phyloP scores from a whole-genome alignment of 2,888 invertebrate species.

The Papilio protenor region DNA sequence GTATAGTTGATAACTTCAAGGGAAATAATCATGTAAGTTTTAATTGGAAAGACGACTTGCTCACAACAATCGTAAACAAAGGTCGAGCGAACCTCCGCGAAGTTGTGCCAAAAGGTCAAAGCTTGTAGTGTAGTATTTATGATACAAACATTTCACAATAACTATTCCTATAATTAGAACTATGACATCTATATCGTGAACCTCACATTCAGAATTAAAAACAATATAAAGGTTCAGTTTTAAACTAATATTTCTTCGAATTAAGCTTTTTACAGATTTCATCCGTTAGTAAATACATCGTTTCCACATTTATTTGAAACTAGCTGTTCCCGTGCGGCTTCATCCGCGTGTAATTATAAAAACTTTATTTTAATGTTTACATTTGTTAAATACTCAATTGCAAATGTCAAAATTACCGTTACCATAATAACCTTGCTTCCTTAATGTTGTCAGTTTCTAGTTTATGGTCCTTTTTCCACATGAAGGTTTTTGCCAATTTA shows the following conservation, averaged over 20 bases:
- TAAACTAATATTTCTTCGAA: too few relatives aligned
- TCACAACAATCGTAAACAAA: conserved; percentile 31
- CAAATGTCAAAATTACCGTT: too few relatives aligned
- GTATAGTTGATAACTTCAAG: conserved; percentile 1
- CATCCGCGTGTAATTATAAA: too few relatives aligned
- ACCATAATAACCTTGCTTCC: too few relatives aligned
- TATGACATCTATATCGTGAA: neutral
- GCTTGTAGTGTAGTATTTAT: conserved; percentile 2
- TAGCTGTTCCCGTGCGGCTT: too few relatives aligned
- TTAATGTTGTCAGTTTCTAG: too few relatives aligned
- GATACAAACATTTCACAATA: neutral
- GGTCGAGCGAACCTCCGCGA: conserved; percentile 3
- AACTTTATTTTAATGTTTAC: too few relatives aligned
- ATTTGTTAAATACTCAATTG: too few relatives aligned
- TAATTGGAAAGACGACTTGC: conserved; percentile 31
- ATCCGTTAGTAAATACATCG: neutral
- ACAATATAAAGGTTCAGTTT: too few relatives aligned
- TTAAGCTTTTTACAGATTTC: neutral
- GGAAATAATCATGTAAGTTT: conserved; percentile 35
- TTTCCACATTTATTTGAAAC: too few relatives aligned
- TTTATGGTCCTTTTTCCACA: too few relatives aligned
- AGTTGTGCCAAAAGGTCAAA: conserved; percentile 28
- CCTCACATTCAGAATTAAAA: neutral
- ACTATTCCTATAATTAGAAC: conserved; percentile 30
- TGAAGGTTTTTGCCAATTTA: too few relatives aligned